Base-by-base conservation (phyloP, 2,113 vertebrate species). In the Nothoprocta pentlandii region DNA sequence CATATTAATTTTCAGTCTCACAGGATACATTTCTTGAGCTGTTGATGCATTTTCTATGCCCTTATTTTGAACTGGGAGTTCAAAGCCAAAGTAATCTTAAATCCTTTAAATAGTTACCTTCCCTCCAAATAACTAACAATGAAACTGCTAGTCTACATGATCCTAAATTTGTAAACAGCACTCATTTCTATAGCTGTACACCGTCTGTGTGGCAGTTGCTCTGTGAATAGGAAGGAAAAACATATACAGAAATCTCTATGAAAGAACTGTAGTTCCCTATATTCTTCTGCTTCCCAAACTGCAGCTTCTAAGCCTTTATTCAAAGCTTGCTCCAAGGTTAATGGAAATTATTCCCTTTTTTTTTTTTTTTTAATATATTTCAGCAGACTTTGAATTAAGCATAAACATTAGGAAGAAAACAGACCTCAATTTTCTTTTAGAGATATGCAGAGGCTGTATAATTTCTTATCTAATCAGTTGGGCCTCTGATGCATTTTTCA, bases 161-260 rank as follows among this genome's bases (percentile, higher is more conserved):
- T 36, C 26, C 12, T 30, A 61, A 46, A 69, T 66, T 47, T 59
- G 46, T 51, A 93, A 66, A 5, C 59, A 86, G 53, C 61, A 25
- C 12, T 78, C 49, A 58, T 3, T 74, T 69, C 28, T 56, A 58
- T 46, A 77, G 13, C 47, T 85, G 70, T 76, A 36, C 19, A 36
- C 13, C 17, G 64, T 9, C 46, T 70, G 15, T 61, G 21, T 23
- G 25, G 64, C 32, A 42, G 12, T 39, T 6, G 2, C 0, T 0
- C 58, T 28, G 41, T 44, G 8, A 77, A 46, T 1, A 79, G 10
- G 32, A 89, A 78, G 20, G 23, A 46, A 67, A 78, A 85, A 34
- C 17, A 26, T 6, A 25, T 6, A 69, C 9, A 92, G 66, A 82
- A 70, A 66, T 53, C 46, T 39, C 22, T 32, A 8, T 30, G 73